A percentile compares a stretch with the other conserved stretches of the same genome.
These are phyloP conservation scores for Columba guinea DNA, from an alignment of 2,797 vertebrate genomes.

Conservation along the genomic window DNA sequence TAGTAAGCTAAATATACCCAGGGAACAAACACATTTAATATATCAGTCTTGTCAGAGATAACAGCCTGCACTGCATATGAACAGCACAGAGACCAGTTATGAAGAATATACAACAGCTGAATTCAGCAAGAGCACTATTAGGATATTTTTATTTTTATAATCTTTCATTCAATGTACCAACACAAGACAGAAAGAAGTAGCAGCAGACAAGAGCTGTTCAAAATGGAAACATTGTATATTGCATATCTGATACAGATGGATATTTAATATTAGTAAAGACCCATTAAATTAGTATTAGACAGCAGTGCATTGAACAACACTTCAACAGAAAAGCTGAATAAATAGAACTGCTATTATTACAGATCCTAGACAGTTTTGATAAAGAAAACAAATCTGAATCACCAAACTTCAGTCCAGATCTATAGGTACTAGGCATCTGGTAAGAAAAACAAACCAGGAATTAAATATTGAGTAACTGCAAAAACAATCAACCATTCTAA, in stretches of 20 bases:
- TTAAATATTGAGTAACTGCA: background rate
- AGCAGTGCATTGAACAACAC: background rate
- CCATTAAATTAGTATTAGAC: background rate
- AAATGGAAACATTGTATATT: background rate
- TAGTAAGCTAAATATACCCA: background rate
- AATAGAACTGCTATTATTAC: background rate
- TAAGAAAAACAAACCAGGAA: background rate
- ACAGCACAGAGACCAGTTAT: background rate
- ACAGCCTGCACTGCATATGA: background rate
- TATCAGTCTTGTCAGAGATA: slow-evolving; percentile 8
- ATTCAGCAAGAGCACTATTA: background rate
- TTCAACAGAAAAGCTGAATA: background rate
- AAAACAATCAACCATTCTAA: background rate
- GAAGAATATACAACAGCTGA: background rate
- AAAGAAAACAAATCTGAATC: background rate
- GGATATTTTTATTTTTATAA: background rate
- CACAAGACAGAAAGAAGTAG: background rate
- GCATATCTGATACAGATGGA: accelerated
- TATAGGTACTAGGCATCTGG: background rate
- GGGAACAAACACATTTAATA: background rate
- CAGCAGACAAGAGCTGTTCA: background rate
- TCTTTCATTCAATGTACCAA: background rate
- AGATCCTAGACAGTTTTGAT: background rate
- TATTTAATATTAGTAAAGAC: background rate
- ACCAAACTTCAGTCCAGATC: background rate